These are phyloP conservation scores for Helogale parvula DNA, from an alignment of 2,113 vertebrate genomes.

Conservation along the genomic window DNA sequence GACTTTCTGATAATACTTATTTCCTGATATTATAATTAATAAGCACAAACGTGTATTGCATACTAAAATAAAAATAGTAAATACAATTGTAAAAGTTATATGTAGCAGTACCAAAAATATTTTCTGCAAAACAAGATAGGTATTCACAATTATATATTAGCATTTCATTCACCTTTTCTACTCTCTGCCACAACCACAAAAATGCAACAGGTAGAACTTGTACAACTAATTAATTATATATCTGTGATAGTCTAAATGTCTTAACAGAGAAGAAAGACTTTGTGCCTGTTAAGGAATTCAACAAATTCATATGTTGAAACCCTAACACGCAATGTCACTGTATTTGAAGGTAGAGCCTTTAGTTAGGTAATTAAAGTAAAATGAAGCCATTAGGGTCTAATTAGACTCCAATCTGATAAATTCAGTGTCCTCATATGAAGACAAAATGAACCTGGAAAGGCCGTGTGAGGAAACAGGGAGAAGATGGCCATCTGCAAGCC, in stretches of 20 bases:
- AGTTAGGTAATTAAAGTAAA: not conserved
- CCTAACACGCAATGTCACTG: not conserved
- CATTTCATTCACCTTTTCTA: not conserved
- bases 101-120: not conserved
- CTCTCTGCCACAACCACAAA: not conserved
- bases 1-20: not conserved
- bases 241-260: not conserved
- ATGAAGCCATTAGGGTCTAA: not conserved
- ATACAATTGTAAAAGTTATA: not conserved
- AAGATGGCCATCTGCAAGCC: not conserved
- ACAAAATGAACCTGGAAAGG: not conserved
- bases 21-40: not conserved
- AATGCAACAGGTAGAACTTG: not conserved
- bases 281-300: not conserved
- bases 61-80: not conserved
- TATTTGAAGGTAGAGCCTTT: not conserved
- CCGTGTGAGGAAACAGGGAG: not conserved
- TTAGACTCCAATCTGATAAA: not conserved
- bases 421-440: not conserved
- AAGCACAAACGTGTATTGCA: not conserved
- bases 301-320: not conserved
- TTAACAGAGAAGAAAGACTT: not conserved
- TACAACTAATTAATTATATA: not conserved
- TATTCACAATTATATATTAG: not conserved
- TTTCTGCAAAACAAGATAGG: not conserved